Conservation (phyloP, 2,888 invertebrate genomes). For the Sepiola atlantica region DNA sequence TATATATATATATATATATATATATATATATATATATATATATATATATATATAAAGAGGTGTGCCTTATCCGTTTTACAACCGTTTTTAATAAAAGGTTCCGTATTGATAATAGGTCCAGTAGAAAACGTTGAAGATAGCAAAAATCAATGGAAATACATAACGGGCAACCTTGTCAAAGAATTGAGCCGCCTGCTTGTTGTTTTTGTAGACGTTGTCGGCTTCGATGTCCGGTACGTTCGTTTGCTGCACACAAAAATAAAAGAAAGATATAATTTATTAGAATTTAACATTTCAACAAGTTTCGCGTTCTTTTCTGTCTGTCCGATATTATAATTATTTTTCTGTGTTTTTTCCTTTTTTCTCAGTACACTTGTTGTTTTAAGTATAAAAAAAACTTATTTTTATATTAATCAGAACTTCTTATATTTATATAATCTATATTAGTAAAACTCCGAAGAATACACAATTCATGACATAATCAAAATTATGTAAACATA, state of each 20-base stretch:
- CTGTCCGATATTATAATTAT: neutral
- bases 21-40: neutral
- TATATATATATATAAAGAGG: neutral
- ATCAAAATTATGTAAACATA: too few relatives aligned
- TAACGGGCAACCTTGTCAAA: constrained; percentile 62
- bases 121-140: constrained; percentile 65
- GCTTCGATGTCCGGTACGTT: neutral
- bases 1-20: neutral
- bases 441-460: neutral
- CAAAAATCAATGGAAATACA: constrained; percentile 61
- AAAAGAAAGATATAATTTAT: neutral
- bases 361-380: too few relatives aligned
- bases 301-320: neutral
- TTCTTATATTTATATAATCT: neutral
- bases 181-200: constrained; percentile 57
- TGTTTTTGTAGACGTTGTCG: constrained; percentile 45
- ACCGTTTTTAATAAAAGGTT: neutral
- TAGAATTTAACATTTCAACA: neutral
- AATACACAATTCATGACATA: too few relatives aligned
- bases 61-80: neutral
- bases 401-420: neutral
- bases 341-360: neutral
- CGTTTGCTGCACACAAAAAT: neutral
- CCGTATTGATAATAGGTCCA: constrained; percentile 57
- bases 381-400: neutral